Evolutionary conservation across 2,113 vertebrate species (phyloP).

Genomic region (Takifugu bimaculatus): DNA sequence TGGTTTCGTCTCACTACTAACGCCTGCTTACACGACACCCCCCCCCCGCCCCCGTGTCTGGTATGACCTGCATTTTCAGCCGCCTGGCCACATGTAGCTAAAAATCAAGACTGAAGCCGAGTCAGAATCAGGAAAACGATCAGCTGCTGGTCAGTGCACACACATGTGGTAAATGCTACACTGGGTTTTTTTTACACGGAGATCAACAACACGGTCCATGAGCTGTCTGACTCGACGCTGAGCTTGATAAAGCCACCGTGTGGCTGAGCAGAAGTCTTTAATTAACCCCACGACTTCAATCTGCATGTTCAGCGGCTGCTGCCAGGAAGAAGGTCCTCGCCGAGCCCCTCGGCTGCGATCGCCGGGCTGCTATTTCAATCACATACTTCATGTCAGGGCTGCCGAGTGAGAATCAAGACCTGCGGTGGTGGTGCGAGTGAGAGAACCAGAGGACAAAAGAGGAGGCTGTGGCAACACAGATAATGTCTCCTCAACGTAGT

Average conservation of each 20-base stretch:
- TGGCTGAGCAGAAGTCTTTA: constrained; percentile 19
- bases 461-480: constrained; percentile 56
- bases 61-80: no score
- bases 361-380: constrained; percentile 66
- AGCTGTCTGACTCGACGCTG: not conserved
- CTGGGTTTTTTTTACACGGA: constrained; percentile 30
- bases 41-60: no score
- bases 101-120: not conserved
- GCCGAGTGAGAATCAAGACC: constrained; percentile 49
- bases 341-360: constrained; percentile 8
- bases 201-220: not conserved
- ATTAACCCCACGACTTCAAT: constrained; percentile 29
- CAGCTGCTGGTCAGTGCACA: constrained; percentile 43
- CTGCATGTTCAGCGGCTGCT: constrained; percentile 6
- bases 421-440: not conserved
- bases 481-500: constrained; percentile 40
- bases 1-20: no score
- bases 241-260: constrained; percentile 32
- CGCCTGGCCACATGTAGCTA: no score
- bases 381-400: constrained; percentile 42
- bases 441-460: constrained; percentile 8
- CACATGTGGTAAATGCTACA: constrained; percentile 47
- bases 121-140: constrained; percentile 26
- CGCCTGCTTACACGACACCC: no score
- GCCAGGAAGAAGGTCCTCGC: constrained; percentile 1